Evolutionary conservation across 92 coral and sea anemone species (phyloP).

Genomic region (Siderastrea siderea): DNA sequence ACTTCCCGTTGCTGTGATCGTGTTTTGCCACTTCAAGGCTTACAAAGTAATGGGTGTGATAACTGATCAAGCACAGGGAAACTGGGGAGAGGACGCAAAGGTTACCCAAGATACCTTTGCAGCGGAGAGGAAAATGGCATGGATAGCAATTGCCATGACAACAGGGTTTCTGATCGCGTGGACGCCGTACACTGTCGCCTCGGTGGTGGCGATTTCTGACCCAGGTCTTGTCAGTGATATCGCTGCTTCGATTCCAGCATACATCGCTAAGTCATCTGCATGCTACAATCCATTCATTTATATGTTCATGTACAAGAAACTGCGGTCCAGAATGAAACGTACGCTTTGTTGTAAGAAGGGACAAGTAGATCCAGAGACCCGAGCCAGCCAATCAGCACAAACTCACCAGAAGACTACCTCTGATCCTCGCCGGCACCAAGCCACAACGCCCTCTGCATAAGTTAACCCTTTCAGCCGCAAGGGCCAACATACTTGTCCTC

Average conservation of each 20-base stretch:
- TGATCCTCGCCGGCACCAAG: background rate
- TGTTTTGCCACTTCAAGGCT: conserved; percentile 2
- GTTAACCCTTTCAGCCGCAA: background rate
- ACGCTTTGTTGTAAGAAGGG: background rate
- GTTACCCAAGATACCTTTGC: conserved; percentile 15
- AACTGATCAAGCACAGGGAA: conserved; percentile 1
- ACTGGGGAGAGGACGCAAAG: conserved; percentile 20
- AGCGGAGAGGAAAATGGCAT: conserved; percentile 38
- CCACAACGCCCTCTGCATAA: background rate
- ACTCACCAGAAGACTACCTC: background rate
- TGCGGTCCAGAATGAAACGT: background rate
- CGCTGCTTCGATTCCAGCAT: conserved; percentile 53
- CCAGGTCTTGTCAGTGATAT: conserved; percentile 26
- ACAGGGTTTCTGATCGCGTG: conserved; percentile 32
- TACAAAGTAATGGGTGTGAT: background rate
- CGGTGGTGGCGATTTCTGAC: conserved; percentile 1
- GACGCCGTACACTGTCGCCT: conserved; percentile 46
- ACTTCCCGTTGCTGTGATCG: conserved; percentile 16
- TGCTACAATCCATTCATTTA: conserved; percentile 58
- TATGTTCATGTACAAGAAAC: conserved; percentile 32
- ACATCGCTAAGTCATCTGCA: conserved; percentile 43
- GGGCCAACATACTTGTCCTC: no score
- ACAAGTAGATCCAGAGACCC: background rate
- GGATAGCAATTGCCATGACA: conserved; percentile 28
- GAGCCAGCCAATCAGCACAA: background rate